Base-by-base conservation (phyloP, 1,140 invertebrate species). In the Paraescarpia echinospica region DNA sequence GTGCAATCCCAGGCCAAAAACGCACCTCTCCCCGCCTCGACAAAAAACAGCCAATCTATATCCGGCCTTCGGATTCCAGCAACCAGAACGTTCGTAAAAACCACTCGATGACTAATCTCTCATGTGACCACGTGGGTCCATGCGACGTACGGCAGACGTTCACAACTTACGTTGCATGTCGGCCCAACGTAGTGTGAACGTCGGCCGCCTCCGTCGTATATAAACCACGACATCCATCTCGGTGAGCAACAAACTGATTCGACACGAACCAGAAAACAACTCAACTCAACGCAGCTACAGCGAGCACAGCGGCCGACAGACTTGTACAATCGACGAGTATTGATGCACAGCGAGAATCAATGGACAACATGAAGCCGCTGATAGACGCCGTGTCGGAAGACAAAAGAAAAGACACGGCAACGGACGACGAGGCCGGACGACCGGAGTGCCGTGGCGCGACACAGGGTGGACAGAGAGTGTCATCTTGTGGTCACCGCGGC, bases 311-410 rank as follows among this genome's bases (percentile, higher is more conserved):
- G 12, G 59, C 27, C 27, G 59, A 77, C 59, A 77, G 59, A 77
- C 59, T 77, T 77, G 59, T 77, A 77, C 59, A 77, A 77, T 77
- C 59, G 59, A 77, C 9, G 59, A 77, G 59, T 2, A 77, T 77
- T 18, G 59, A 77, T 77, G 22, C 59, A 77, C 59, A 18, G 59
- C 59, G 59, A 77, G 4, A 77, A 77, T 27, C 27, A 2, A 77
- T 77, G 59, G 59, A 77, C 59, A 77, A 77, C 59, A 77, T 77
- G 59, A 77, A 77, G 59, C 59, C 59, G 59, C 59, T 77, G 59
- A 77, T 77, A 12, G 59, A 77, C 59, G 59, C 59, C 59, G 27
- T 77, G 18, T 77, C 59, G 59, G 59, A 27, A 77, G 59, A 77
- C 12, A 77, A 18, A 77, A 77, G 59, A 77, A 18, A 77, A 77